phyloP scores from a whole-genome alignment of 1,140 invertebrate genomes.

The Leucophenga varia region DNA sequence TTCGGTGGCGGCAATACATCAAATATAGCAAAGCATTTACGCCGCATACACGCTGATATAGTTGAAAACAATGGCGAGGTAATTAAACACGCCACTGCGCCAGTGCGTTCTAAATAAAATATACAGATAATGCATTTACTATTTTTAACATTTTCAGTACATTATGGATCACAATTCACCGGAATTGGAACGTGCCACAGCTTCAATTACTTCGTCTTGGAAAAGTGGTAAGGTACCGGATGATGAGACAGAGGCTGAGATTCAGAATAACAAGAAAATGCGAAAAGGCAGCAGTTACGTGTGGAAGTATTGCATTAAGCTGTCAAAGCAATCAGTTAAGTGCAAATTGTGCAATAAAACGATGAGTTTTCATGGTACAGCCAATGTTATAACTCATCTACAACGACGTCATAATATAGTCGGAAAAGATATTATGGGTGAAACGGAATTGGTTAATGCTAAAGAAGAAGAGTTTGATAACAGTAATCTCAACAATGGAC shows the following conservation, averaged over 20 bases:
- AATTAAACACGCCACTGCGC: too few species aligned
- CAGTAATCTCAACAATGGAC: slow-evolving; percentile 4
- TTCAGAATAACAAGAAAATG: slow-evolving; percentile 17
- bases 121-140: not conserved
- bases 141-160: not conserved
- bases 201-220: not conserved
- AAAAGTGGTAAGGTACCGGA: too few species aligned
- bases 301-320: slow-evolving; percentile 33
- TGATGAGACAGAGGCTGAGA: not conserved
- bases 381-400: slow-evolving; percentile 39
- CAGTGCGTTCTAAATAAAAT: too few species aligned
- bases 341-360: slow-evolving; percentile 30
- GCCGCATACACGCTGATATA: slow-evolving; percentile 25
- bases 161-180: not conserved
- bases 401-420: slow-evolving; percentile 28
- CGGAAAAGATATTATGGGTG: slow-evolving; percentile 28
- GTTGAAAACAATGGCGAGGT: slow-evolving; percentile 5
- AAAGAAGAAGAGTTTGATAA: slow-evolving; percentile 1
- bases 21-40: slow-evolving; percentile 36
- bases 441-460: not conserved
- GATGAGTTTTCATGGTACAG: slow-evolving; percentile 41
- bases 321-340: slow-evolving; percentile 25
- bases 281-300: slow-evolving; percentile 34
- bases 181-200: not conserved
- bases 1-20: slow-evolving; percentile 36